Percentiles rank a stretch among this genome's conserved stretches.
Evolutionary conservation across 2,888 invertebrate species (phyloP).

Genomic region (Trachelus troglodyta): DNA sequence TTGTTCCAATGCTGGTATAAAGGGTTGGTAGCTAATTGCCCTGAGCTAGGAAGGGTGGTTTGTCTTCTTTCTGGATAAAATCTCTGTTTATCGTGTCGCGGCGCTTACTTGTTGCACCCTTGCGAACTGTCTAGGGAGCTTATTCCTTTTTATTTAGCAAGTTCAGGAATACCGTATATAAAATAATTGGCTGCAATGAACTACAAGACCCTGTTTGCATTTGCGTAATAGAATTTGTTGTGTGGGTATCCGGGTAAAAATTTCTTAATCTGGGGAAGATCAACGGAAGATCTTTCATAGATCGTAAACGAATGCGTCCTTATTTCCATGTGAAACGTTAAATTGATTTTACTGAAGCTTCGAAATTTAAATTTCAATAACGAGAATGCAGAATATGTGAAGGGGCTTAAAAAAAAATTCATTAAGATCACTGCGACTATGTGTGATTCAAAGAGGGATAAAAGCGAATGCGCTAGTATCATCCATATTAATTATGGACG

Average conservation of each 20-base stretch:
- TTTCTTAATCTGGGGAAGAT: too few relatives aligned
- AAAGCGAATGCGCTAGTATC: not conserved
- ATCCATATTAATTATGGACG: not conserved
- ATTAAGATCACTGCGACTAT: not conserved
- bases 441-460: not conserved
- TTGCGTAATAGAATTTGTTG: not conserved
- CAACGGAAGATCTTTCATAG: not conserved
- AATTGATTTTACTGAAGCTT: too few relatives aligned
- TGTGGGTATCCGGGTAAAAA: not conserved
- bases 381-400: not conserved
- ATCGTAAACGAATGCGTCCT: not conserved
- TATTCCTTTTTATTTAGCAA: not conserved
- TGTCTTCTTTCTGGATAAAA: not conserved
- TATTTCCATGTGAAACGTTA: too few relatives aligned
- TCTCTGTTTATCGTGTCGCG: not conserved
- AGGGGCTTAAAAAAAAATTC: not conserved
- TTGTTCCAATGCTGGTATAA: not conserved
- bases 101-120: not conserved
- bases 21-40: not conserved
- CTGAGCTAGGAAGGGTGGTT: not conserved
- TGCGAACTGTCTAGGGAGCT: not conserved
- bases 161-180: not conserved
- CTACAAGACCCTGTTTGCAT: not conserved
- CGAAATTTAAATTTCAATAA: not conserved
- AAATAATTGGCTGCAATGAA: not conserved